Percentiles rank a stretch among this genome's conserved stretches.
phyloP scores from a whole-genome alignment of 2,888 invertebrate species.

The Synanthedon vespiformis region DNA sequence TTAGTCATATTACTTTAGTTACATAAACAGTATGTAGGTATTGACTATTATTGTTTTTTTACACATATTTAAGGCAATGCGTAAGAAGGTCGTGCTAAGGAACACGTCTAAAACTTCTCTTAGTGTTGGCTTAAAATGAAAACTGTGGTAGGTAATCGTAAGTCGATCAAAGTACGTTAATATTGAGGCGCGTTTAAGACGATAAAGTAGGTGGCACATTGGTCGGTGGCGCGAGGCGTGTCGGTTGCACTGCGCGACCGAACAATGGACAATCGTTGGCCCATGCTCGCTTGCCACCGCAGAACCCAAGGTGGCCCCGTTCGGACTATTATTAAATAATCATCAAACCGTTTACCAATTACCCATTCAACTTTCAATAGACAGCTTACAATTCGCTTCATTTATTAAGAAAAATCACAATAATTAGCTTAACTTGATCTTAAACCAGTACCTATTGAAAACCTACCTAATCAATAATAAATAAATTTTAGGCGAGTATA shows the following conservation, averaged over 20 bases:
- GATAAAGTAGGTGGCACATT: constrained; percentile 58
- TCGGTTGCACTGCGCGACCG: constrained; percentile 49
- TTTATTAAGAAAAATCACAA: no score
- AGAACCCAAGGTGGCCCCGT: constrained; percentile 15
- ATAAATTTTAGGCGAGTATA: no score
- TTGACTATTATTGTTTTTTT: no score
- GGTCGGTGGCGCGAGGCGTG: constrained; percentile 57
- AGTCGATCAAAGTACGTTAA: constrained; percentile 48
- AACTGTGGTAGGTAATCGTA: constrained; percentile 30
- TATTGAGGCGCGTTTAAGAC: constrained; percentile 34
- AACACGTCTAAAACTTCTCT: no score
- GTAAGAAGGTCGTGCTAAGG: no score
- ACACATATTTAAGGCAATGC: no score
- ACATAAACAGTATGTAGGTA: no score
- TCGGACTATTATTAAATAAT: constrained; percentile 3
- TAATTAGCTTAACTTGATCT: no score
- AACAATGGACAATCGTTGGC: constrained; percentile 63
- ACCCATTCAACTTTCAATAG: not conserved
- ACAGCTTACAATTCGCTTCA: not conserved
- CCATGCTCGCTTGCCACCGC: constrained; percentile 21
- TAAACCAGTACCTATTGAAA: no score
- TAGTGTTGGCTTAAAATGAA: constrained; percentile 30
- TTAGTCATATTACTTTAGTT: no score
- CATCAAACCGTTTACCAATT: not conserved
- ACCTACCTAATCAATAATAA: no score